phyloP scores from a whole-genome alignment of 2,113 vertebrate species.

The Nibea coibor region DNA sequence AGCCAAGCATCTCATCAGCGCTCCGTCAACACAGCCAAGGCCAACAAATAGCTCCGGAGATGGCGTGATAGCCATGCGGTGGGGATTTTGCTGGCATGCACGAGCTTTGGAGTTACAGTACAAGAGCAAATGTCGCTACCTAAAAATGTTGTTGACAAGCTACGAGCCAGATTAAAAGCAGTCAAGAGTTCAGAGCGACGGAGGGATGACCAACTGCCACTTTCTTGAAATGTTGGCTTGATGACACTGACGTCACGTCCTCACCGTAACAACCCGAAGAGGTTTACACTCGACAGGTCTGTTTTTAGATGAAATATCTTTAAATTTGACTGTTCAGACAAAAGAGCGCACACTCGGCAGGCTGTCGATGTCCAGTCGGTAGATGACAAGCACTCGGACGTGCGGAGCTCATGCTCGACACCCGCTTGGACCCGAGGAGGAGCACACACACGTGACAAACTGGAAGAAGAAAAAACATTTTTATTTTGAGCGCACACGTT shows the following conservation, averaged over 20 bases:
- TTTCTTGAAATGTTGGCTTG: not conserved
- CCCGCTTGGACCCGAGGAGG: not conserved
- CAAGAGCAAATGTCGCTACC: conserved; percentile 61
- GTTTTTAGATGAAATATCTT: not conserved
- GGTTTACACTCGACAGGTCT: not conserved
- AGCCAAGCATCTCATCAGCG: conserved; percentile 65
- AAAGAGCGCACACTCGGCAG: conserved; percentile 10
- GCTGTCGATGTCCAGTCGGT: not conserved
- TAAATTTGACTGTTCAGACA: not conserved
- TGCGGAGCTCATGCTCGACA: not conserved
- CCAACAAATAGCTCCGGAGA: conserved; percentile 65
- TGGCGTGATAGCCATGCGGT: conserved; percentile 55
- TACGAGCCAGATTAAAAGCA: conserved; percentile 32
- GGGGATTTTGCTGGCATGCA: conserved; percentile 50
- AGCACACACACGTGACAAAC: not conserved
- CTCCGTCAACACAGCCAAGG: conserved; percentile 63
- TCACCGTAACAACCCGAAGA: not conserved
- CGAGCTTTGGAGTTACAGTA: conserved; percentile 34
- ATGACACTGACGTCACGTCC: not conserved
- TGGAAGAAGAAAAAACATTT: not conserved
- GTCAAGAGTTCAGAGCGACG: conserved; percentile 31
- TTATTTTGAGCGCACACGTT: conserved; percentile 57
- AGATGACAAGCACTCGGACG: not conserved
- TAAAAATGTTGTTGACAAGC: conserved; percentile 72
- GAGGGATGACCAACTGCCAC: conserved; percentile 14